Percentiles rank a stretch among this genome's conserved stretches.
These are phyloP conservation scores for Cavia porcellus DNA, from an alignment of 2,113 vertebrate genomes.

Conservation along the genomic window DNA sequence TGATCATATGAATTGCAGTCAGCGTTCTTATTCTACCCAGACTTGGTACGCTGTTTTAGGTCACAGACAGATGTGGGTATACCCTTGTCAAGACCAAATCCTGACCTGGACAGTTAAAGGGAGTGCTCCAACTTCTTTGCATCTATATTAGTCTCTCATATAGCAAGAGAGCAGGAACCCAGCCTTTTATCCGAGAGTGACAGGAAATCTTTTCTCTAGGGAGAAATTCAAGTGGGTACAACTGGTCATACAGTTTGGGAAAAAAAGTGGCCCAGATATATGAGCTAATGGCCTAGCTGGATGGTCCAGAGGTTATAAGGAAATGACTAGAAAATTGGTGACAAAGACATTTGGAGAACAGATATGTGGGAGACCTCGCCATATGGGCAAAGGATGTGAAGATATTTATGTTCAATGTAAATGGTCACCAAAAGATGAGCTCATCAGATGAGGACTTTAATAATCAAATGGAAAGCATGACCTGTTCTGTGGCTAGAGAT, in stretches of 20 bases:
- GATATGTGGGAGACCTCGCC: background rate
- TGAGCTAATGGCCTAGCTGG: background rate
- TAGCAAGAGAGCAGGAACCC: background rate
- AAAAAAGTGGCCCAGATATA: background rate
- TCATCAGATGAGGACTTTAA: background rate
- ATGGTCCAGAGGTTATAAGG: background rate
- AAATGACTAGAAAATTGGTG: background rate
- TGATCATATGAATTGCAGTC: background rate
- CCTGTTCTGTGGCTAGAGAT: background rate
- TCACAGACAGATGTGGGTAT: background rate
- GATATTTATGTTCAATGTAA: background rate
- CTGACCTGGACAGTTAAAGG: background rate
- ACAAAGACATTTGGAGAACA: background rate
- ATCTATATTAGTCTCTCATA: background rate
- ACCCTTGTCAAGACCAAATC: background rate
- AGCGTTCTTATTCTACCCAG: background rate
- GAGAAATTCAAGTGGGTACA: background rate
- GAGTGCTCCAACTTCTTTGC: background rate
- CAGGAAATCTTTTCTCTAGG: background rate
- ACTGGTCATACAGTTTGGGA: background rate
- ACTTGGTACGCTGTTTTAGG: background rate
- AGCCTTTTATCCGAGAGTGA: background rate
- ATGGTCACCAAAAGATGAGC: background rate
- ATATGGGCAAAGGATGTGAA: background rate
- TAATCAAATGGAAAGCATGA: background rate